Evolutionary conservation across 2,888 invertebrate species (phyloP).

Genomic region (Ophion costatus): DNA sequence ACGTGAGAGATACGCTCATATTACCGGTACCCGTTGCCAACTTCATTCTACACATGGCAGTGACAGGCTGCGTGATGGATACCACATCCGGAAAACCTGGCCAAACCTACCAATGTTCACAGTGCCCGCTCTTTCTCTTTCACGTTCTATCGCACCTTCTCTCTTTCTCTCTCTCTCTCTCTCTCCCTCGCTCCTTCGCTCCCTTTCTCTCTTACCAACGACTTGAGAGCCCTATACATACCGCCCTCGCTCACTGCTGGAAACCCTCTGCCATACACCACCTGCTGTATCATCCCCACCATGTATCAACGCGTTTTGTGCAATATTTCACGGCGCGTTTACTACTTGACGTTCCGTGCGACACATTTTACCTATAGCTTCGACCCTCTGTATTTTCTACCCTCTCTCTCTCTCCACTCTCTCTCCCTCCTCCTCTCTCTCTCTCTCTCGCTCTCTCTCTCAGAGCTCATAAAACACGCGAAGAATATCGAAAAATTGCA

Average conservation of each 20-base stretch:
- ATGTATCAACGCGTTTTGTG: conserved; percentile 53
- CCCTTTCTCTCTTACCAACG: conserved; percentile 32
- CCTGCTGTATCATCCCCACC: conserved; percentile 41
- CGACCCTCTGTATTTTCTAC: conserved; percentile 2
- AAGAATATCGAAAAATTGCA: neutral
- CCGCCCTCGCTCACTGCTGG: conserved; percentile 33
- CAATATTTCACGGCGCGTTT: conserved; percentile 74
- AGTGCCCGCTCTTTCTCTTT: conserved; percentile 6
- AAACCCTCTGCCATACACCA: conserved; percentile 41
- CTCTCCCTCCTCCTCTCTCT: neutral
- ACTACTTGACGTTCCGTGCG: conserved; percentile 61
- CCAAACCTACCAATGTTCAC: conserved; percentile 49
- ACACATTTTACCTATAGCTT: conserved; percentile 35
- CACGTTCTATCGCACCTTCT: neutral
- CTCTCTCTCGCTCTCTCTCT: neutral
- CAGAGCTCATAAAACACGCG: neutral
- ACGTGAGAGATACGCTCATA: conserved; percentile 55
- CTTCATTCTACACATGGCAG: conserved; percentile 71
- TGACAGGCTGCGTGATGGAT: conserved; percentile 76
- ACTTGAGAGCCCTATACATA: conserved; percentile 50
- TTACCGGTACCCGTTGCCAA: conserved; percentile 56
- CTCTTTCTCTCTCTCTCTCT: conserved; percentile 1
- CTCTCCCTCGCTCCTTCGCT: conserved; percentile 14
- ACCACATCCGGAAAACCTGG: conserved; percentile 61
- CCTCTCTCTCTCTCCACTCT: neutral